phyloP scores from a whole-genome alignment of 2,113 vertebrate species.

The Gorsachius goisagi region DNA sequence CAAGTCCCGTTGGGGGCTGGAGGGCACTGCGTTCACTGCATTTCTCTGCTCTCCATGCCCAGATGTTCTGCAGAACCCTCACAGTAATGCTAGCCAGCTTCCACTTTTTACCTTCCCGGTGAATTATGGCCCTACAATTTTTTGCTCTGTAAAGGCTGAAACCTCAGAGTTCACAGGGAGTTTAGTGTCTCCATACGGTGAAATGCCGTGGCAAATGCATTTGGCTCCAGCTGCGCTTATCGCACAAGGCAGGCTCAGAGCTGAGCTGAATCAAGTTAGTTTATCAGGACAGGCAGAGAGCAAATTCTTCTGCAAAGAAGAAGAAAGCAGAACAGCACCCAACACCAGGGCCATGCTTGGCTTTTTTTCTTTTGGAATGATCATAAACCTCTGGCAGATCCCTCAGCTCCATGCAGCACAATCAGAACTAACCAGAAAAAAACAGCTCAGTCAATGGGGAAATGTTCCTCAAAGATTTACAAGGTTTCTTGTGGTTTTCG shows the following conservation, averaged over 20 bases:
- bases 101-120: neutral
- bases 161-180: neutral
- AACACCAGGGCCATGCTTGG: neutral
- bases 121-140: neutral
- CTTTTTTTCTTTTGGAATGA: neutral
- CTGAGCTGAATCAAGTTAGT: neutral
- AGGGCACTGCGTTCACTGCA: neutral
- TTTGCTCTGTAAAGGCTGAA: neutral
- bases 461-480: neutral
- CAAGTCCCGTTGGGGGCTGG: neutral
- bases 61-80: neutral
- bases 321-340: neutral
- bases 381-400: neutral
- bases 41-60: neutral
- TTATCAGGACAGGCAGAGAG: neutral
- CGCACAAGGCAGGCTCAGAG: neutral
- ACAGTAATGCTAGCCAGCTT: neutral
- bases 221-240: neutral
- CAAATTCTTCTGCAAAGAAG: neutral
- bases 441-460: neutral
- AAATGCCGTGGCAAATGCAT: neutral
- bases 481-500: neutral
- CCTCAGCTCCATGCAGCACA: neutral
- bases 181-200: neutral
- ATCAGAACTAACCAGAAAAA: neutral